Evolutionary conservation across 2,113 vertebrate species (phyloP), one percentile per base, ranked within the genome.

Genomic region (Lasiurus borealis): DNA sequence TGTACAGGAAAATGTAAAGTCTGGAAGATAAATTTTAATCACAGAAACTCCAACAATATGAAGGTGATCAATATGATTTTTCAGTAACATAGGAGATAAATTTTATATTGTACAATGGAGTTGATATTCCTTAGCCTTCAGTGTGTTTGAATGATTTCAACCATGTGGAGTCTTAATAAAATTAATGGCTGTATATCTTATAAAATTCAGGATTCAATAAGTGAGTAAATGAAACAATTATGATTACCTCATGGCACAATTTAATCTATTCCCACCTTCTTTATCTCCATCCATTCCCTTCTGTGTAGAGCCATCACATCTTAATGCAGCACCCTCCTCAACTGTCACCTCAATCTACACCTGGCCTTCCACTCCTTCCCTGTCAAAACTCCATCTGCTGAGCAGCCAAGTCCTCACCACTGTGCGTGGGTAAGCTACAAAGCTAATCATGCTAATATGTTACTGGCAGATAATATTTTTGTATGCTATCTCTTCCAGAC

Each of bases 41-140:
- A 91, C 18, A 68, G 36, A 88, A 94, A 68, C 19, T 68, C 85
- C 62, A 96, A 36, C 16, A 54, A 90, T 68, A 93, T 5, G 5
- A 88, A 96, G 7, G 16, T 62, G 23, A 23, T 15, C 31, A 27
- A 25, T 21, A 66, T 18, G 25, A 93, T 77, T 77, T 93, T 94
- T 95, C 84, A 90, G 31, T 52, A 81, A 91, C 72, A 86, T 1
- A 34, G 13, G 54, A 73, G 13, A 27, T 57, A 91, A 36, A 69
- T 80, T 88, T 91, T 68, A 46, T 54, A 77, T 48, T 59, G 6
- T 59, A 85, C 25, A 84, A 31, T 11, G 40, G 50, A 48, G 13
- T 19, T 48, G 6, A 50, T 75, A 72, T 31, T 52, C n/a, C 40
- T 87, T 80, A 71, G 9, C 40, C 59, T 36, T 78, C 48, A 68